Evolutionary conservation across 2,797 vertebrate species (phyloP), one percentile per base, ranked within the genome.

Genomic region (Sebastes elongatus): DNA sequence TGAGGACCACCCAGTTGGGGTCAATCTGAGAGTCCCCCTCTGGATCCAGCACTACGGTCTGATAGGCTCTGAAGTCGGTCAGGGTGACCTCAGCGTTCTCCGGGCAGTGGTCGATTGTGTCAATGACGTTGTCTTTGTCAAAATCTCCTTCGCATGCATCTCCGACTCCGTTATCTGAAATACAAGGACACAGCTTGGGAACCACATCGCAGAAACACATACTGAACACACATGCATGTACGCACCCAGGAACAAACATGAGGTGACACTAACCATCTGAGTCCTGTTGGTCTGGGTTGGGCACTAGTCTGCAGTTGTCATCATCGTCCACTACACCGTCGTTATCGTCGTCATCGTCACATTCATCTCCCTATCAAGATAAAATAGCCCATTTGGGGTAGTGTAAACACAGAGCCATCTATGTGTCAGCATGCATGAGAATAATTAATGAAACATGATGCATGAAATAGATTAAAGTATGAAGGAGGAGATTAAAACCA

Each of bases 21-120:
- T 99, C 99, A 1, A 99, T 99, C 94, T 99, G 99, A 0, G 99
- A 98, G 22, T 99, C 98, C 0, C 99, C 99, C 86, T 99, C 98
- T 23, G 99, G 99, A 88, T 99, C 99, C 89, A 99, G 93, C 80
- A 99, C 98, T 10, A 99, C 97, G 0, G 99, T 99, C 95, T 99
- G 99, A 94, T 99, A 99, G 76, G 98, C 98, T 87, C 98, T 96
- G 95, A 99, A 99, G 94, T 99, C 99, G 0, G 99, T 99, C 89
- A 99, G 90, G 1, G 97, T 99, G 90, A 99, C 93, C 92, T 99
- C 98, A 1, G 98, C 98, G 0, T 99, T 99, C 94, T 99, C 98
- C 2, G 99, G 99, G 83, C 99, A 99, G 77, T 97, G 97, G 62
- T 99, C 99, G 0, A 99, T 98, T 57, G 82, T 92, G 90, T 99